Evolutionary conservation across 2,797 vertebrate genomes (phyloP).

Genomic region (Anas capensis): DNA sequence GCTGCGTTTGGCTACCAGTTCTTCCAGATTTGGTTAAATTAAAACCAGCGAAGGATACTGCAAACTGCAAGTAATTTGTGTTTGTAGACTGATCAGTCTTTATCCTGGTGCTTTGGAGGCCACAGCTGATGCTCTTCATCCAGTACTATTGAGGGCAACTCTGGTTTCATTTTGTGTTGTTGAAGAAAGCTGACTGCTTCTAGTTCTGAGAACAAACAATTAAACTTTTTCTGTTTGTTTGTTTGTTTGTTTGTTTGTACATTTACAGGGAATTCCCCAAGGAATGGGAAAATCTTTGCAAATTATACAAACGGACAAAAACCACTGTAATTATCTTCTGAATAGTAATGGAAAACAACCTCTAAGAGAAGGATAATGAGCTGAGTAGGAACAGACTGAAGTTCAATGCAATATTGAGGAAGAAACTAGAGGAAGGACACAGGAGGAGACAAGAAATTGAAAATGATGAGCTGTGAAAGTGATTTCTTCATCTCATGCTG

Average conservation of each 20-base stretch:
- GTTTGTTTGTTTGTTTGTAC: background rate
- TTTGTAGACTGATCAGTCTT: background rate
- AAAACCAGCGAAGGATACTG: background rate
- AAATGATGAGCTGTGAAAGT: background rate
- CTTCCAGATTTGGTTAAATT: background rate
- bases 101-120: background rate
- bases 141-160: background rate
- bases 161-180: background rate
- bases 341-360: background rate
- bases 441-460: background rate
- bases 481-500: background rate
- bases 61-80: background rate
- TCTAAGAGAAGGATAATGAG: background rate
- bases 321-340: background rate
- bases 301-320: background rate
- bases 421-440: background rate
- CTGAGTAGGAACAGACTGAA: background rate
- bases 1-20: background rate
- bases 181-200: background rate
- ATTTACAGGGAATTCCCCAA: background rate
- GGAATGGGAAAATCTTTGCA: background rate
- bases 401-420: background rate
- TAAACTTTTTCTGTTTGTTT: no score
- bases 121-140: background rate
- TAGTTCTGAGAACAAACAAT: background rate